Conservation (phyloP, 2,113 vertebrate species). For the Agelaius phoeniceus region DNA sequence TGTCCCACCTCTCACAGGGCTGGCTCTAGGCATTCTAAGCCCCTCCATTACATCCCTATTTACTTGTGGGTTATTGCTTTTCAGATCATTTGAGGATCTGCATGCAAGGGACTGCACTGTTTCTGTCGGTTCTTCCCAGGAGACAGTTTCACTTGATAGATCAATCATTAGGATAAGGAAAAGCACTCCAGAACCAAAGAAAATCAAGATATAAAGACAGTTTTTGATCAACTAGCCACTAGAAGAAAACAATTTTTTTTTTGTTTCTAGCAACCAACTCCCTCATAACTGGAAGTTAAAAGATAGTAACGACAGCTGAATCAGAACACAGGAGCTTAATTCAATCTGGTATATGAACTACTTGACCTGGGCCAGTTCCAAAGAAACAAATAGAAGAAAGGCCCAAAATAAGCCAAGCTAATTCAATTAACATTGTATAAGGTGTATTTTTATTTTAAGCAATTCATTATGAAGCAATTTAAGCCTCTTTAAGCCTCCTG, state of each 20-base stretch:
- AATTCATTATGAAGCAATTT: not conserved
- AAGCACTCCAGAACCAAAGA: not conserved
- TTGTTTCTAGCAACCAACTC: not conserved
- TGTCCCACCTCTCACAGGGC: not conserved
- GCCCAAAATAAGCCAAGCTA: not conserved
- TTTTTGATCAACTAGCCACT: not conserved
- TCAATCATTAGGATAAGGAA: not conserved
- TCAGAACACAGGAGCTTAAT: not conserved
- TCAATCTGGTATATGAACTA: not conserved
- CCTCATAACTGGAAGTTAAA: not conserved
- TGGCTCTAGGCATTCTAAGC: not conserved
- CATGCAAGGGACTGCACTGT: not conserved
- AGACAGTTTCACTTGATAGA: not conserved
- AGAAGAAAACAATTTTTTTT: not conserved
- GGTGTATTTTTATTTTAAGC: not conserved
- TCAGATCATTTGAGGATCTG: not conserved
- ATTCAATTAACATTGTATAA: not conserved
- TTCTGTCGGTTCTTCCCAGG: not conserved
- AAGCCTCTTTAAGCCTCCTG: not conserved
- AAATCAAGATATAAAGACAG: not conserved
- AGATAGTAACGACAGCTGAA: not conserved
- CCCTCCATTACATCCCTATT: not conserved
- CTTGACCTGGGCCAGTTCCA: not conserved
- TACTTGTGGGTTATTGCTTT: not conserved
- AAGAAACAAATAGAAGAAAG: slow-evolving; percentile 17